Conservation (phyloP, 1,140 invertebrate genomes). For the Zaprionus taronus region DNA sequence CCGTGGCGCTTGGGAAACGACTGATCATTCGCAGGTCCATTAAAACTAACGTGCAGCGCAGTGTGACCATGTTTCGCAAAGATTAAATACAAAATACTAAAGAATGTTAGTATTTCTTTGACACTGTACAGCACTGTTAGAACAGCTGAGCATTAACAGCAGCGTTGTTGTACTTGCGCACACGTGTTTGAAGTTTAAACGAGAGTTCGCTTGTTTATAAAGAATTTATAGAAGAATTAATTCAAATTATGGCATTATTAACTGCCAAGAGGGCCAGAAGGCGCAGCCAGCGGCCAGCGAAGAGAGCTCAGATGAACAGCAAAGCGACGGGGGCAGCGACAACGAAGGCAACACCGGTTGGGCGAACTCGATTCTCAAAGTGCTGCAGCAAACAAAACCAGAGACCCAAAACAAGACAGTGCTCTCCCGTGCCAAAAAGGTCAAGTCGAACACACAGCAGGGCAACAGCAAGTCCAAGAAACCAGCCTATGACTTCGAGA, state of each 20-base stretch:
- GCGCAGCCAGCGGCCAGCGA: conserved; percentile 18
- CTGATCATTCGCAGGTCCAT: too few species aligned
- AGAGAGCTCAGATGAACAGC: conserved; percentile 40
- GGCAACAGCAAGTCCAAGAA: conserved; percentile 11
- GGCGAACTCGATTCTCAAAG: conserved; percentile 64
- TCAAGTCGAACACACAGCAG: not conserved
- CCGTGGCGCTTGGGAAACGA: too few species aligned
- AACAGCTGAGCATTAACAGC: not conserved
- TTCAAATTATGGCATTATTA: conserved; percentile 50
- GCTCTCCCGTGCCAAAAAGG: conserved; percentile 55
- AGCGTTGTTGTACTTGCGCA: conserved; percentile 9
- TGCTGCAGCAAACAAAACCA: conserved; percentile 56
- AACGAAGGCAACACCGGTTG: conserved; percentile 62
- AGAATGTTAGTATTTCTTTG: not conserved
- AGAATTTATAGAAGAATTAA: not conserved
- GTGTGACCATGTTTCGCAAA: not conserved
- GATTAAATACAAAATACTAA: not conserved
- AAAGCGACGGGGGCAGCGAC: conserved; percentile 24
- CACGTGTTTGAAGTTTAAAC: conserved; percentile 29
- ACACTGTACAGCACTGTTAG: not conserved
- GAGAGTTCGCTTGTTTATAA: conserved; percentile 12
- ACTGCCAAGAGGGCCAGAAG: conserved; percentile 36
- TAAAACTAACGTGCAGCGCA: not conserved
- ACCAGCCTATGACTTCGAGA: conserved; percentile 84
- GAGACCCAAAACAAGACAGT: conserved; percentile 48